A percentile compares a stretch with the other conserved stretches of the same genome.
phyloP scores from a whole-genome alignment of 64 coral and sea anemone genomes.

The Montipora capricornis region DNA sequence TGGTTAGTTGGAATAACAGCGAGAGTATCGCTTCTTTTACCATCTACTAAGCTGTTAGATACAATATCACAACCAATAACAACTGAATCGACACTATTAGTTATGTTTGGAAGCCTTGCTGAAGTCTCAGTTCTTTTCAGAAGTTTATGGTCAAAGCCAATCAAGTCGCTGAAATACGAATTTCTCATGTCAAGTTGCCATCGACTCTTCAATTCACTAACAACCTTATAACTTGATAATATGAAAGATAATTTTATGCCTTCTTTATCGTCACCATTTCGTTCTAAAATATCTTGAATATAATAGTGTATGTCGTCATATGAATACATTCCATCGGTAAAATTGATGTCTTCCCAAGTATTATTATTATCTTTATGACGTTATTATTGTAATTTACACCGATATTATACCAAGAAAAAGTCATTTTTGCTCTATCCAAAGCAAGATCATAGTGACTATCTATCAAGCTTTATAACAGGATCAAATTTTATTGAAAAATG shows the following conservation, averaged over 20 bases:
- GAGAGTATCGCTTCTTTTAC: constrained; percentile 23
- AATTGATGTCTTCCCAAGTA: not conserved
- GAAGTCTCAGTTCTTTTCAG: not conserved
- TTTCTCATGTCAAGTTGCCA: constrained; percentile 17
- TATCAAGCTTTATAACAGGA: not conserved
- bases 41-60: constrained; percentile 8
- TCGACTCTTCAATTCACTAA: not conserved
- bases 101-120: constrained; percentile 16
- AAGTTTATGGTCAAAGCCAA: constrained; percentile 45
- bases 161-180: constrained; percentile 5
- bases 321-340: constrained; percentile 19
- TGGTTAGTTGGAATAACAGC: constrained; percentile 12
- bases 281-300: constrained; percentile 13
- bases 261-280: not conserved
- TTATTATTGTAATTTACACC: not conserved
- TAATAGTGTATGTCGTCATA: constrained; percentile 30
- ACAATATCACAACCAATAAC: constrained; percentile 1
- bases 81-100: constrained; percentile 52
- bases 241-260: constrained; percentile 44
- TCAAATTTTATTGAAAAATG: constrained; percentile 28
- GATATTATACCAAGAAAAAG: constrained; percentile 46
- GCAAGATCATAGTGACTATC: constrained; percentile 16
- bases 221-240: constrained; percentile 6
- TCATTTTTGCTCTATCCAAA: not conserved
- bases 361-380: not conserved